These are phyloP conservation scores for Neostethus bicornis DNA, from an alignment of 2,797 vertebrate genomes.

Conservation along the genomic window DNA sequence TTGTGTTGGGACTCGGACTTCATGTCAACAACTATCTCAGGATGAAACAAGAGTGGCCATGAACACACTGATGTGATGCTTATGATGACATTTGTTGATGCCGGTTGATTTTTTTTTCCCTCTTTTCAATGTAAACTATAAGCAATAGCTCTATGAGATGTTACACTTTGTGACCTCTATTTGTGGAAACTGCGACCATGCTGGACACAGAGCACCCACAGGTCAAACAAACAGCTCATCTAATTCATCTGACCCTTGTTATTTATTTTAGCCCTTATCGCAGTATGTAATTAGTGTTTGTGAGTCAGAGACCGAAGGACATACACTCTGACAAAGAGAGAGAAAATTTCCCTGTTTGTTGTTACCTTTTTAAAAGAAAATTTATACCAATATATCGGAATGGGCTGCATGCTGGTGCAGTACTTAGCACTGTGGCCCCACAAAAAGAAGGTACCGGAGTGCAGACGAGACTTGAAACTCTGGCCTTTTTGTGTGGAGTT, in stretches of 20 bases:
- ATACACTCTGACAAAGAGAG: background rate
- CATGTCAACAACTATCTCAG: conserved; percentile 25
- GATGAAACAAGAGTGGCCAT: conserved; percentile 20
- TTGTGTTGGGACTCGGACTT: conserved; percentile 4
- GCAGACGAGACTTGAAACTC: too few relatives aligned
- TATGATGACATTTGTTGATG: conserved; percentile 1
- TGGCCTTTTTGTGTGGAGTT: too few relatives aligned
- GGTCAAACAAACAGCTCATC: conserved; percentile 10
- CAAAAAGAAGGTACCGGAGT: too few relatives aligned
- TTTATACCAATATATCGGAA: too few relatives aligned
- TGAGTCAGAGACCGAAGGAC: background rate
- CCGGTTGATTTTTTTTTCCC: background rate
- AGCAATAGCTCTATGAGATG: conserved; percentile 1
- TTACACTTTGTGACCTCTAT: conserved; percentile 18
- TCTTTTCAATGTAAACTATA: background rate
- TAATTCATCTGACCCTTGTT: conserved; percentile 9
- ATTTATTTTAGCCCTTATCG: conserved; percentile 4
- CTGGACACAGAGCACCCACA: conserved; percentile 8
- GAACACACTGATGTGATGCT: conserved; percentile 3
- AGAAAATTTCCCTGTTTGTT: background rate
- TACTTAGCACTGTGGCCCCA: too few relatives aligned
- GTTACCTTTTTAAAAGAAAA: too few relatives aligned
- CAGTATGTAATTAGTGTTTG: conserved; percentile 1
- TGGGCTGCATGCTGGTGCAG: too few relatives aligned
- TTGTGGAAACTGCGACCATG: conserved; percentile 3